Conservation (phyloP, 2,113 vertebrate species). For the Calypte anna region DNA sequence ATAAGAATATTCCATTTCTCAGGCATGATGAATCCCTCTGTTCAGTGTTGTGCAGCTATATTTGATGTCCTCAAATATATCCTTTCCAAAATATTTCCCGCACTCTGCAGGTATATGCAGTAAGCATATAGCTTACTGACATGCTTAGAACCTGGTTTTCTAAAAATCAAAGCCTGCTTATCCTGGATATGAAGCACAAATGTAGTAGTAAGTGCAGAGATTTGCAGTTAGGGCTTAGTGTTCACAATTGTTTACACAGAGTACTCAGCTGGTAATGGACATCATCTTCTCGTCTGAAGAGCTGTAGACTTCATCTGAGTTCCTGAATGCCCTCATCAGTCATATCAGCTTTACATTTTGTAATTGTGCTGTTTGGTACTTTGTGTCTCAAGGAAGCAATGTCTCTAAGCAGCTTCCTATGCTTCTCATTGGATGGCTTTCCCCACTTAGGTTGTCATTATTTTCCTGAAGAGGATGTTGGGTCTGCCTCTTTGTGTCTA, state of each 20-base stretch:
- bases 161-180: neutral
- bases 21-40: neutral
- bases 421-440: neutral
- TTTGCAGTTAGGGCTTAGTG: neutral
- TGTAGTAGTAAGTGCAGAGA: neutral
- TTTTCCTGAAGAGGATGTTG: neutral
- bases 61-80: neutral
- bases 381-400: neutral
- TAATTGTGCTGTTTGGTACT: neutral
- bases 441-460: neutral
- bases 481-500: neutral
- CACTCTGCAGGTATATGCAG: neutral
- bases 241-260: neutral
- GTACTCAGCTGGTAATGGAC: neutral
- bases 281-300: neutral
- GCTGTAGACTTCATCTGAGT: neutral
- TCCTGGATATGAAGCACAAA: neutral
- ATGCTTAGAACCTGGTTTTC: neutral
- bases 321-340: neutral
- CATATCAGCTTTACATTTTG: neutral
- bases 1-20: neutral
- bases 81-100: neutral
- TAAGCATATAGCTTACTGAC: neutral
- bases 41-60: neutral
- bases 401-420: neutral